Base-by-base conservation (phyloP, 2,888 invertebrate species). In the Chydorus sphaericus region DNA sequence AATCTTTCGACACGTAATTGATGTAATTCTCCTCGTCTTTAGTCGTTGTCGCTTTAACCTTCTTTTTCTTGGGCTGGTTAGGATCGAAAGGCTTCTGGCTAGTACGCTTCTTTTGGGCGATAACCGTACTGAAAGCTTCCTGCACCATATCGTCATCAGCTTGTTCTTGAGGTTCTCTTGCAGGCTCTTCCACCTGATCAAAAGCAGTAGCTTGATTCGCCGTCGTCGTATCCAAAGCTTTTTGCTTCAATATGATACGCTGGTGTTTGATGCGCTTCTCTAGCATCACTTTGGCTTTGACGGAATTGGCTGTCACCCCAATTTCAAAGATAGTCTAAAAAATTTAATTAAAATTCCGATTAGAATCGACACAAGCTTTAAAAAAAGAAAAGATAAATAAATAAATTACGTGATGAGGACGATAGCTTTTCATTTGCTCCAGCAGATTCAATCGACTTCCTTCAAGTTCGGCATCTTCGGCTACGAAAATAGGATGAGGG, bases 271-370 rank as follows among this genome's bases (percentile, higher is more conserved):
- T 75, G 51, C 96, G 78, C 70, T 92, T 93, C 11, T 79, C 76
- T 68, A 90, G 88, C 94, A 97, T 97, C 0, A 87, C 81, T 57
- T 79, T 70, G 62, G 84, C 85, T 66, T 82, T 82, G 1, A 79
- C 75, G 0, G 88, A 84, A 66, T 89, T 81, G 63, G 82, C 77
- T 66, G 83, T 86, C 1, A 84, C 79, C 48, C 86, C 85, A 52
- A 96, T 76, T 73, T 97, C 97, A 70, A 97, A 88, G 64, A 97
- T 85, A 0, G 94, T 97, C 90, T 91, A 71, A 37, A 75, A 71
- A 61, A 58, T 56, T 60, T 58, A 53, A 57, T 37, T 37, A 59
- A 23, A 39, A 52, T 6, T 50, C 30, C 33, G 18, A 30, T 2
- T 54, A 48, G 26, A 33, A n/a, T 33, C 14, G n/a, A 33, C 33